Evolutionary conservation across 2,113 vertebrate species (phyloP), one percentile per base, ranked within the genome.

Genomic region (Channa argus): DNA sequence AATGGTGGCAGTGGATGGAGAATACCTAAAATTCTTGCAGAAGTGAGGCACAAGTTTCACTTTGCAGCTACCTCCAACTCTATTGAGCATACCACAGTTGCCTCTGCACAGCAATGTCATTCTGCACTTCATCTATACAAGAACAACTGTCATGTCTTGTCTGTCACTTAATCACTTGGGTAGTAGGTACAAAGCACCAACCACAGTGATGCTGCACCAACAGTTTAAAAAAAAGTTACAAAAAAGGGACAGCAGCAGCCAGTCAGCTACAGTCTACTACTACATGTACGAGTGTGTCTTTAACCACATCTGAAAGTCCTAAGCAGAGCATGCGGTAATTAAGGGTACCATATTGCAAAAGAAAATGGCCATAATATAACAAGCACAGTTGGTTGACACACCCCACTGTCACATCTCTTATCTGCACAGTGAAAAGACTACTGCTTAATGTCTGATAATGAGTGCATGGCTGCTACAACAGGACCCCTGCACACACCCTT

Each of bases 391-490:
- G 53, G 54, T 13, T 2, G 84, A 85, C 86, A 88, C 91, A 45
- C 90, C 91, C 89, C 77, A 49, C 71, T 84, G 79, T 78, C 76
- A 76, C 43, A 66, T 52, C 71, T 64, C 91, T 94, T 93, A 93
- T 94, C 92, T 53, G 62, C 83, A 81, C 62, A 54, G 80, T 83
- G 89, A 89, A 88, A 90, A 85, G 79, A 83, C 87, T 75, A 87
- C 91, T 90, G 91, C 81, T 87, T 67, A 38, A 51, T 70, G 74
- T 77, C 82, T 78, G 93, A 94, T 93, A 93, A 24, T 24, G 24
- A 24, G 83, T 72, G 58, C 53, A 44, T 0, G 8, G 39, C 85
- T 86, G 84, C 89, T 87, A 46, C 53, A 82, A 90, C 24, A 79
- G 88, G 80, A 87, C 72, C 62, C 71, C 55, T 12, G 38, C 69